Evolutionary conservation across 2,113 vertebrate genomes (phyloP).

Genomic region (Sminthopsis crassicaudata): DNA sequence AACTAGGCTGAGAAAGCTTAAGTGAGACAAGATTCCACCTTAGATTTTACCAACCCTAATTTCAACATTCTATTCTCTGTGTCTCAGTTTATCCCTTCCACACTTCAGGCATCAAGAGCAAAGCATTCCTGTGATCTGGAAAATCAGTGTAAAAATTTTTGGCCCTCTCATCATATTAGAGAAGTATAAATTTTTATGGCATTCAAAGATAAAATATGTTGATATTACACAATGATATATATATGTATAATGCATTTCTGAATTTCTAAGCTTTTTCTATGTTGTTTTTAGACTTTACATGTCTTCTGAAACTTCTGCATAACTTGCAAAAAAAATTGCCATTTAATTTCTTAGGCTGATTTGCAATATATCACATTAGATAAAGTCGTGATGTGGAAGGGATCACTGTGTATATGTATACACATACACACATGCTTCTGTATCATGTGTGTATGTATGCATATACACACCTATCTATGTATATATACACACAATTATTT

Average conservation of each 20-base stretch:
- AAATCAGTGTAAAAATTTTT: no score
- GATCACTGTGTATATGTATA: neutral
- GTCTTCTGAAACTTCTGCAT: neutral
- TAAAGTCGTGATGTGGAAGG: neutral
- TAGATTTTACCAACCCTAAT: neutral
- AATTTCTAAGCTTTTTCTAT: neutral
- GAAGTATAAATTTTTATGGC: no score
- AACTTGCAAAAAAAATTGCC: neutral
- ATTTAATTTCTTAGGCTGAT: neutral
- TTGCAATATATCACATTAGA: neutral
- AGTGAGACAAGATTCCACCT: constrained; percentile 22
- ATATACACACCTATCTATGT: neutral
- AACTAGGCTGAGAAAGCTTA: neutral
- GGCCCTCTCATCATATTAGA: no score
- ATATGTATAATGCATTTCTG: no score
- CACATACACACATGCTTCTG: no score
- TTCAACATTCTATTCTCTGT: neutral
- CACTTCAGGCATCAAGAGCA: no score
- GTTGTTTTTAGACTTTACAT: no score
- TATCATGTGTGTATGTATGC: no score
- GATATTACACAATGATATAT: no score
- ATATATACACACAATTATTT: neutral
- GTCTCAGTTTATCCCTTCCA: no score
- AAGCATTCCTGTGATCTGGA: no score
- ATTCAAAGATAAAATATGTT: no score